Evolutionary conservation across 2,113 vertebrate species (phyloP), one percentile per base, ranked within the genome.

Genomic region (Symphodus melops): DNA sequence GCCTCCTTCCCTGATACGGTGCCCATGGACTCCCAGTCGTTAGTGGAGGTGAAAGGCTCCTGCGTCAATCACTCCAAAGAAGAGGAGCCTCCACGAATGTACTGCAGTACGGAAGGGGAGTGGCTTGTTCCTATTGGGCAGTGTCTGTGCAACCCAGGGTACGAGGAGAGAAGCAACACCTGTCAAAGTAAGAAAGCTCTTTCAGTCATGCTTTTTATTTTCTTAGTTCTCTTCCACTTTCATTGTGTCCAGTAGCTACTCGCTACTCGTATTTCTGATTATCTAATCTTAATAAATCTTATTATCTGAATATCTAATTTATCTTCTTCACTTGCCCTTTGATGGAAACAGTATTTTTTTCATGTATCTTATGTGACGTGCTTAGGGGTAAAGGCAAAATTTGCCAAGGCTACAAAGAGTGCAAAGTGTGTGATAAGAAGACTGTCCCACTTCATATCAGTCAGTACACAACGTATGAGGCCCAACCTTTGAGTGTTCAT

Each of bases 121-220:
- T 99, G 98, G 98, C 96, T 99, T 1, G 98, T 99, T 63, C 98
- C 98, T 62, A 99, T 99, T 54, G 98, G 98, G 85, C 99, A 97
- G 94, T 99, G 98, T 79, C 92, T 97, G 25, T 99, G 98, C 86
- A 95, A 97, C 77, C 93, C 96, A 8, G 98, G 98, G 48, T 97
- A 95, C 19, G 98, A 99, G 75, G 98, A 99, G 84, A 92, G 94
- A 89, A 96, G 95, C 81, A 96, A 90, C 81, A 91, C 94, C 65
- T 99, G 98, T 90, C 96, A 98, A 98, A 97, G 98, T 99, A 97
- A 95, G 88, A 79, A 20, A 19, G 5, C 16, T 25, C 0, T 78
- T 73, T 70, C 51, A 59, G 9, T 66, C 33, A 39, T 67, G 12
- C 10, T 13, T 75, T 62, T 71, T 5, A 33, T 33, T 33, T 33